Base-by-base conservation (phyloP, 2,113 vertebrate genomes). In the Esox niger region DNA sequence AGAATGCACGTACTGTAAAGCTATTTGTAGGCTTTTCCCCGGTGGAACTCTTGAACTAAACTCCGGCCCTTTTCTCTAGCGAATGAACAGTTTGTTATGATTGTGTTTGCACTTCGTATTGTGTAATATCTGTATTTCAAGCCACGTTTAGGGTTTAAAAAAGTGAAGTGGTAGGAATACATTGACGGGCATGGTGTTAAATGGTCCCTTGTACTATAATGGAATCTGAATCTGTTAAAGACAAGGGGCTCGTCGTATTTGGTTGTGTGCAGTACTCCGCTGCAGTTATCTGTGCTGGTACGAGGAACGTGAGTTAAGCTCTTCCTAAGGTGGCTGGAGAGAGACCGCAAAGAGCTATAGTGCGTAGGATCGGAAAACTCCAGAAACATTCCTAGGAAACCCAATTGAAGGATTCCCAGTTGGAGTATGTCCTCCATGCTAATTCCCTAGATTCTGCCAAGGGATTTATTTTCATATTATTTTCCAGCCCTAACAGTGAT, bases 1-100 rank as follows among this genome's bases (percentile, higher is more conserved):
- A 43, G 4, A 66, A 56, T 61, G 64, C 68, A 68, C 49, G 60
- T 46, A n/a, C n/a, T n/a, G n/a, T n/a, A 13, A 52, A 32, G 57
- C 71, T 33, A 58, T 65, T 49, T 62, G 61, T 11, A 62, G 62
- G 30, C 30, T 61, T 23, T 61, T 27, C 32, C 32, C 29, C 32
- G 1, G 21, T 15, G 60, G 5, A 21, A 30, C 15, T 25, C 15
- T 3, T 2, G n/a, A n/a, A n/a, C 61, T 32, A 35, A 6, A 13
- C 35, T 26, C 10, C 26, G 43, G 23, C 33, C 21, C 25, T 43
- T 43, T 43, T 9, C 21, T 9, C 47, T 52, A 21, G 11, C 13
- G 13, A 43, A 43, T 43, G 13, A 43, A 43, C 38, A 2, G 15
- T 17, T 43, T 43, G 38, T 15, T 17, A n/a, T 52, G n/a, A 52